These are phyloP conservation scores for Sympetrum striolatum DNA, from an alignment of 2,888 invertebrate genomes.

Conservation along the genomic window DNA sequence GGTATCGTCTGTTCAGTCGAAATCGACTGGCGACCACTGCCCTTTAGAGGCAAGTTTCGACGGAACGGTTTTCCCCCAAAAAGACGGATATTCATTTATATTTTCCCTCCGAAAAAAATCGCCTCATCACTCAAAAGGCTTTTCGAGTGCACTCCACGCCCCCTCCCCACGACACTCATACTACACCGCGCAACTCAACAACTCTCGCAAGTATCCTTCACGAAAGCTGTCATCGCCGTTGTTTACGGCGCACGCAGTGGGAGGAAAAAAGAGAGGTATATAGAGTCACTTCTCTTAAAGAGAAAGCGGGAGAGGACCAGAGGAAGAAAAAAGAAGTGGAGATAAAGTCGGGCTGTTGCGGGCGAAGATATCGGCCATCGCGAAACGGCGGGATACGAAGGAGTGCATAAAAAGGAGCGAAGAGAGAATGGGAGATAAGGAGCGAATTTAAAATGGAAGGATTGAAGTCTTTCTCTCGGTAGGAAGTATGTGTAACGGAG, in stretches of 20 bases:
- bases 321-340: not conserved
- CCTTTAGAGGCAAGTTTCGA: not conserved
- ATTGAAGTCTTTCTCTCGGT: not conserved
- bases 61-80: not conserved
- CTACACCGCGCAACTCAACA: not conserved
- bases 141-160: not conserved
- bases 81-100: not conserved
- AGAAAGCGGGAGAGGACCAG: not conserved
- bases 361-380: conserved; percentile 20
- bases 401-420: not conserved
- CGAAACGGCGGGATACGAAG: not conserved
- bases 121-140: not conserved
- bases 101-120: not conserved
- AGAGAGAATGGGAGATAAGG: conserved; percentile 6
- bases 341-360: conserved; percentile 2
- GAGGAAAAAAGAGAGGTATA: not conserved
- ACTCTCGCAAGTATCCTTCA: conserved; percentile 9
- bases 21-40: not conserved
- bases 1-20: not conserved
- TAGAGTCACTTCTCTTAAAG: not conserved
- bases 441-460: not conserved
- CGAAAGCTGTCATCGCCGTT: conserved; percentile 41
- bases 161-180: not conserved
- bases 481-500: not conserved
- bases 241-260: conserved; percentile 9